Evolutionary conservation across 23 tunicate species (phyloP).

Genomic region (Styela clava): DNA sequence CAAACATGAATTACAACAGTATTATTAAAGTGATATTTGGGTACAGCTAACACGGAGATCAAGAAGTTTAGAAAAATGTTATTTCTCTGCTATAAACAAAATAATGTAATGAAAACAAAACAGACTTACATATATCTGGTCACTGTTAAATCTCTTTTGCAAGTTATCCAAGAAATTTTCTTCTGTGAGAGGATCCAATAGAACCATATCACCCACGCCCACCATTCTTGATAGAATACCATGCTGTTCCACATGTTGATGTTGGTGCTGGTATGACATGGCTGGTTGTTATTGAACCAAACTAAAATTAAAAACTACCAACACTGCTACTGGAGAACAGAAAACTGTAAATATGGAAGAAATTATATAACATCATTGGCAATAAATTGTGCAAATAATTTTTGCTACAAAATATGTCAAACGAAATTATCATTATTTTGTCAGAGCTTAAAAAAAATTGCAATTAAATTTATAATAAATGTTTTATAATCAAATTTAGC

Average conservation of each 20-base stretch:
- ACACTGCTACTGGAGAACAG: background rate
- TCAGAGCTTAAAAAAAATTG: no score
- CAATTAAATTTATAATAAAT: no score
- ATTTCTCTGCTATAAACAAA: no score
- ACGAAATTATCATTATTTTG: no score
- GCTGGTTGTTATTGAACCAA: background rate
- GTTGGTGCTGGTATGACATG: background rate
- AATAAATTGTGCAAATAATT: background rate
- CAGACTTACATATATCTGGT: slow-evolving; percentile 89
- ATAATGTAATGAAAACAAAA: no score
- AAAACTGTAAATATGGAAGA: background rate
- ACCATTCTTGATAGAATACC: slow-evolving; percentile 45
- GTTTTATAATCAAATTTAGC: background rate
- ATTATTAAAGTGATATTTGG: no score
- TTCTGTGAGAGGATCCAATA: slow-evolving; percentile 78
- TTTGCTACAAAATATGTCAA: no score
- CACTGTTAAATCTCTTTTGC: slow-evolving; percentile 67
- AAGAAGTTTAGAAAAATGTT: no score
- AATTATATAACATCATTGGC: background rate
- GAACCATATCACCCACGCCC: slow-evolving; percentile 85
- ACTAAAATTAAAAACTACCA: background rate
- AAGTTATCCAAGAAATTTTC: slow-evolving; percentile 70
- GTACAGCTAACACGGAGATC: no score
- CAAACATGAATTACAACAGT: no score
- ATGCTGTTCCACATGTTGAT: slow-evolving; percentile 21